Percentiles rank a stretch among this genome's conserved stretches.
phyloP scores from a whole-genome alignment of 2,113 vertebrate species.

The Pluvialis apricaria region DNA sequence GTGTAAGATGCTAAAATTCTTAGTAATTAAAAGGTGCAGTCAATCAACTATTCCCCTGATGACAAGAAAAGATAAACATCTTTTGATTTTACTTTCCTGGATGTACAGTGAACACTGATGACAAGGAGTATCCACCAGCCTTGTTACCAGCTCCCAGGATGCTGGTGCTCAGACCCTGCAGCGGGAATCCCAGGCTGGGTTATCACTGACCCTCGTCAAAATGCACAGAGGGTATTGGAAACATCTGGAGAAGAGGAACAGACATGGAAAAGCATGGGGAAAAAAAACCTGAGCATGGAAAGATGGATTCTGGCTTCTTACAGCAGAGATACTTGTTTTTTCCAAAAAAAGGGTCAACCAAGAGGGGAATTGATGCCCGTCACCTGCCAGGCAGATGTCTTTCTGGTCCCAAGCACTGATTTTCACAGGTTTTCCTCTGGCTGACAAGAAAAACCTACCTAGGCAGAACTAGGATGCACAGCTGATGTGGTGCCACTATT shows the following conservation, averaged over 20 bases:
- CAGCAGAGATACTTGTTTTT: neutral
- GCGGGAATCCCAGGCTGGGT: neutral
- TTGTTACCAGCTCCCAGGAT: neutral
- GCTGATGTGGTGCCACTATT: neutral
- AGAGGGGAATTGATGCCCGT: neutral
- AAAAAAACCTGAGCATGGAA: neutral
- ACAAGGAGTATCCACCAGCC: neutral
- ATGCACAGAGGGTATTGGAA: neutral
- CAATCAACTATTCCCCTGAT: neutral
- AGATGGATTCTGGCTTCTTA: neutral
- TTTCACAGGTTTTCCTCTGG: neutral
- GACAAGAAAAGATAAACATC: neutral
- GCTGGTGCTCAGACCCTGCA: neutral
- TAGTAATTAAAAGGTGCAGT: neutral
- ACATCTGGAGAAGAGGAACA: neutral
- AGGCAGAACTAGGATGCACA: neutral
- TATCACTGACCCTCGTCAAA: neutral
- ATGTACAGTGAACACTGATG: neutral
- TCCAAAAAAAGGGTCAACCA: neutral
- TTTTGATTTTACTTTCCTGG: neutral
- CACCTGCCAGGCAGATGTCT: neutral
- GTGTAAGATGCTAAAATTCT: neutral
- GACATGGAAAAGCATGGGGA: fast-evolving
- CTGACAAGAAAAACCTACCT: neutral
- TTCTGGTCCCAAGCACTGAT: neutral